Evolutionary conservation across 2,888 invertebrate species (phyloP), one percentile per base, ranked within the genome.

Genomic region (Epirrhoe alternata): DNA sequence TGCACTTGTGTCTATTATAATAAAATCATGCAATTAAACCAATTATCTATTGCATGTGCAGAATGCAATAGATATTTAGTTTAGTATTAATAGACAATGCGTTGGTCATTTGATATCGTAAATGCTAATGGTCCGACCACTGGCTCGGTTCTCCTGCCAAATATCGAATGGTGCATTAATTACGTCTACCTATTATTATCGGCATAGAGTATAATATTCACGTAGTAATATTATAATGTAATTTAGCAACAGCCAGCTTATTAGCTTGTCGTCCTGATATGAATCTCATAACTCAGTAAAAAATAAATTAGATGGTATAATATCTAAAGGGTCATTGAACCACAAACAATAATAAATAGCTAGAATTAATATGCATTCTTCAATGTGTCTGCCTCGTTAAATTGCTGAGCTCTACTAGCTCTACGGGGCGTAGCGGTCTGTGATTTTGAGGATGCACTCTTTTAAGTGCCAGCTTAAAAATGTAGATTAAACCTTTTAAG

Each of bases 141-240:
- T 50, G 33, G 54, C n/a, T 45, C 42, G 42, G 17, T 60, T 55
- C 52, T 66, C 57, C 50, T 66, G 66, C 66, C 66, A 56, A 65
- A 61, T 56, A 45, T 52, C n/a, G 35, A 61, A 51, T 45, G 8
- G n/a, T 42, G 16, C 49, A 59, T 57, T 57, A 42, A 57, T 38
- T 51, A 56, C 17, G 31, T 17, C 35, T 31, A 52, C 31, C 30
- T 57, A 57, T 57, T 49, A 24, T 42, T 12, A 42, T 12, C 38
- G 12, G 12, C 38, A 42, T 42, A 12, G 12, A 42, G 38, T 42
- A 42, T 12, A 42, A 42, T 12, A 42, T 42, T 42, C 12, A 42
- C 38, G 38, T 42, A 12, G 38, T 42, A 42, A 12, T 42, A 42
- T 12, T 42, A 42, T 42, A 42, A 42, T 42, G 38, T 42, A 42